phyloP scores from a whole-genome alignment of 2,888 invertebrate genomes.

The Orchestes rusci region DNA sequence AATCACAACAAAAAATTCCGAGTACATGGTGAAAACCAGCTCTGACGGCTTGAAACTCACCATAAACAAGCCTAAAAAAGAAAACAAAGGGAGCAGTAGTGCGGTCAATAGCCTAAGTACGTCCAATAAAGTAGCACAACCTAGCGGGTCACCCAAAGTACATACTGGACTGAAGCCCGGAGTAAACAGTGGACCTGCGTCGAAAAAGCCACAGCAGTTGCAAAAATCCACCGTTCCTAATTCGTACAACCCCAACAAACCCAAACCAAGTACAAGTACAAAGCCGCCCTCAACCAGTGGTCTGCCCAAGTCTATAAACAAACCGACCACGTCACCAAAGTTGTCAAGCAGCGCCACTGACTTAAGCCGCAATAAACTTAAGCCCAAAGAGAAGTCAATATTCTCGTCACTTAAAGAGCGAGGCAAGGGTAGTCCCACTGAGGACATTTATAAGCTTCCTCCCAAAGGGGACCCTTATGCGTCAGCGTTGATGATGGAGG shows the following conservation, averaged over 20 bases:
- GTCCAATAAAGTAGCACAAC: neutral
- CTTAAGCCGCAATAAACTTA: conserved; percentile 51
- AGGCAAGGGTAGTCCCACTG: conserved; percentile 61
- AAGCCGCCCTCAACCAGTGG: conserved; percentile 22
- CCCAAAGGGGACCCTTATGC: conserved; percentile 52
- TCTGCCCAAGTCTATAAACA: conserved; percentile 24
- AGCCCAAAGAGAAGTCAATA: conserved; percentile 57
- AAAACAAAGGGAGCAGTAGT: conserved; percentile 47
- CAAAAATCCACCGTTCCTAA: conserved; percentile 37
- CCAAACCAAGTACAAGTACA: conserved; percentile 12
- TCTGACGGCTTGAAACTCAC: conserved; percentile 87
- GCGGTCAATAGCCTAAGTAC: conserved; percentile 4
- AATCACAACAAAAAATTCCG: conserved; percentile 56
- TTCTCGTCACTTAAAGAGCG: conserved; percentile 54
- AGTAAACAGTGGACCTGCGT: conserved; percentile 80
- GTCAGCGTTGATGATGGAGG: conserved; percentile 58
- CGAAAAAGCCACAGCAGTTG: conserved; percentile 64
- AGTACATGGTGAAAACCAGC: conserved; percentile 85
- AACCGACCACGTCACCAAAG: conserved; percentile 45
- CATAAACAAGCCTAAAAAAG: conserved; percentile 81
- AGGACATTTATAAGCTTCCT: conserved; percentile 55
- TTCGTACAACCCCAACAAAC: conserved; percentile 17
- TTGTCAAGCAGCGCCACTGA: conserved; percentile 44
- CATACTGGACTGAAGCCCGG: conserved; percentile 78
- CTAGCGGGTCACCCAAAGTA: conserved; percentile 56